A percentile compares a stretch with the other conserved stretches of the same genome.
These are phyloP conservation scores for Elachura formosa DNA, from an alignment of 2,113 vertebrate species.

Conservation along the genomic window DNA sequence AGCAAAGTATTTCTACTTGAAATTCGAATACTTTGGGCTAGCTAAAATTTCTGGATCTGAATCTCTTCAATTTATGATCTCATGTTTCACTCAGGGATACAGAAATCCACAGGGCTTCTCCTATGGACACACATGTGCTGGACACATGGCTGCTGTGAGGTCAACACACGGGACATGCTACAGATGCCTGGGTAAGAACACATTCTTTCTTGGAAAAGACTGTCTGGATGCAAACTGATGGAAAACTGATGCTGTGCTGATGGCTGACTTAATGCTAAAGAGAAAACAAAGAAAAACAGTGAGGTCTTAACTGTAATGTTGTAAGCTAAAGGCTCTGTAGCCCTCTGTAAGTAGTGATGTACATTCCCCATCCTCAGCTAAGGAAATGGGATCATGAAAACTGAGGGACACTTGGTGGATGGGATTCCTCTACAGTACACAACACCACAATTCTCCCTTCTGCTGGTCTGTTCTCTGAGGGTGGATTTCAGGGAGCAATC, in stretches of 20 bases:
- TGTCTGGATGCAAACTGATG: neutral
- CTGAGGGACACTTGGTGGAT: neutral
- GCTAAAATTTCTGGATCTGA: neutral
- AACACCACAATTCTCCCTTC: neutral
- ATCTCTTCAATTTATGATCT: neutral
- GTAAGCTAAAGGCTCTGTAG: neutral
- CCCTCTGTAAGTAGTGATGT: neutral
- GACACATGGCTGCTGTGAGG: neutral
- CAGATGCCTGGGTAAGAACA: neutral
- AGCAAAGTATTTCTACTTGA: neutral
- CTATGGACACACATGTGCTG: neutral
- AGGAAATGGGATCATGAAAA: neutral
- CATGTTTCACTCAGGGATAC: neutral
- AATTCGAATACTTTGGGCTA: neutral
- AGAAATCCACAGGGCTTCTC: neutral
- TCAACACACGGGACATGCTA: accelerated
- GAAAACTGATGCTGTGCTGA: neutral
- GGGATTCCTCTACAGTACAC: neutral
- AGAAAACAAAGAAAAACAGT: neutral
- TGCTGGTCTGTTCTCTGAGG: neutral
- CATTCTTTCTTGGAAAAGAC: neutral
- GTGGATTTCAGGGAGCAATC: neutral
- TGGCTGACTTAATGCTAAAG: neutral
- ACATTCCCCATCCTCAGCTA: neutral
- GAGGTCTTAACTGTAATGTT: neutral